phyloP scores from a whole-genome alignment of 2,888 invertebrate species.

The Meandrusa payeni region DNA sequence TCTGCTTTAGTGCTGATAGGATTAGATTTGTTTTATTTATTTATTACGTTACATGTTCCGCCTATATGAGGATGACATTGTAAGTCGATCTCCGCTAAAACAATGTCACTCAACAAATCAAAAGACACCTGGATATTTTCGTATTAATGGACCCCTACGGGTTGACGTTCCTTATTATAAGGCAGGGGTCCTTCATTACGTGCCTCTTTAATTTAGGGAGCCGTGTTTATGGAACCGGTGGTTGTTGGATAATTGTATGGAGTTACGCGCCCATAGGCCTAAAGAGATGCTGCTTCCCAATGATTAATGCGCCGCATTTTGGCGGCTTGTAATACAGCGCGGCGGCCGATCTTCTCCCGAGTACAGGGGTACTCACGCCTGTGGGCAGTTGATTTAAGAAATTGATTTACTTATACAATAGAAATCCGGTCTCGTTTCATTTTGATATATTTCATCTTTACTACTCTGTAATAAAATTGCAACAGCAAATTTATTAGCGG shows the following conservation, averaged over 20 bases:
- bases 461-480: no score
- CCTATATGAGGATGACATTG: slow-evolving; percentile 15
- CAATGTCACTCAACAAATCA: slow-evolving; percentile 35
- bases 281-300: slow-evolving; percentile 26
- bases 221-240: slow-evolving; percentile 28
- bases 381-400: no score
- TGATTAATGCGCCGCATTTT: slow-evolving; percentile 25
- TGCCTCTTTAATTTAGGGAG: slow-evolving; percentile 30
- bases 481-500: no score
- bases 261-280: slow-evolving; percentile 26
- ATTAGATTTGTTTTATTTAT: no score
- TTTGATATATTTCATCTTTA: no score
- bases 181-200: slow-evolving; percentile 30
- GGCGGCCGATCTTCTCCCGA: slow-evolving; percentile 10
- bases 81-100: slow-evolving; percentile 25
- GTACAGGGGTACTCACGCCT: no score
- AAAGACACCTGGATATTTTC: slow-evolving; percentile 31
- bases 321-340: slow-evolving; percentile 21
- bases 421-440: no score
- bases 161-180: slow-evolving; percentile 29
- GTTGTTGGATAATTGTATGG: slow-evolving; percentile 32
- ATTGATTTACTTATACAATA: no score
- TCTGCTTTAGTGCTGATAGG: no score
- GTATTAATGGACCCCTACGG: slow-evolving; percentile 34
- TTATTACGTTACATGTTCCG: no score